Conservation (phyloP, 2,797 vertebrate genomes). For the Anas bahamensis region DNA sequence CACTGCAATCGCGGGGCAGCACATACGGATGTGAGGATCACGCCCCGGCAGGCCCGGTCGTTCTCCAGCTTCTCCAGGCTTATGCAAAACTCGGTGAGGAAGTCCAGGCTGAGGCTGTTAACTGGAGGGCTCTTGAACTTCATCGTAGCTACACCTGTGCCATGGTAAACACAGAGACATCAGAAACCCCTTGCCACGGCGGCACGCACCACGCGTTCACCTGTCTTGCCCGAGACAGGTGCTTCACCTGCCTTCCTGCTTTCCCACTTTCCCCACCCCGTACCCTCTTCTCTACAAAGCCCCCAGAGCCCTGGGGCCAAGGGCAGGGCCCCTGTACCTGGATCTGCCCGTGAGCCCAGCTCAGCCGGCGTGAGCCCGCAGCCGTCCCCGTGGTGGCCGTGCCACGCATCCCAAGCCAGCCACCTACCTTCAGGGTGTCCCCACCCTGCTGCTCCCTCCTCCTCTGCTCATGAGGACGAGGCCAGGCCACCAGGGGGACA, state of each 20-base stretch:
- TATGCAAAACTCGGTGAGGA: constrained; percentile 91
- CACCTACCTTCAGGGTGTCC: rapidly evolving
- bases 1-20: not conserved
- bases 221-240: not conserved
- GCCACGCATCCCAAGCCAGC: rapidly evolving
- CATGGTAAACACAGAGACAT: not conserved
- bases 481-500: rapidly evolving
- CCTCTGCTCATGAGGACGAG: not conserved
- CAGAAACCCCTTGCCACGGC: not conserved
- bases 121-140: constrained; percentile 90
- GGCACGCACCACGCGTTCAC: not conserved
- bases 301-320: not conserved
- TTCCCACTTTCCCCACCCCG: rapidly evolving
- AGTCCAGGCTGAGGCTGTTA: constrained; percentile 91
- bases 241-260: not conserved
- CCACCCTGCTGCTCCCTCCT: not conserved
- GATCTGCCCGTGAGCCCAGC: not conserved
- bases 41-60: constrained; percentile 85
- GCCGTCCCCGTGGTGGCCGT: rapidly evolving
- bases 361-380: rapidly evolving
- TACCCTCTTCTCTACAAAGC: not conserved
- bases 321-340: not conserved
- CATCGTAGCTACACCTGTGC: constrained; percentile 86
- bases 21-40: constrained; percentile 90
- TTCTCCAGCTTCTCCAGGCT: constrained; percentile 93